phyloP scores from a whole-genome alignment of 2,888 invertebrate genomes.

The Dicyrtomina minuta region DNA sequence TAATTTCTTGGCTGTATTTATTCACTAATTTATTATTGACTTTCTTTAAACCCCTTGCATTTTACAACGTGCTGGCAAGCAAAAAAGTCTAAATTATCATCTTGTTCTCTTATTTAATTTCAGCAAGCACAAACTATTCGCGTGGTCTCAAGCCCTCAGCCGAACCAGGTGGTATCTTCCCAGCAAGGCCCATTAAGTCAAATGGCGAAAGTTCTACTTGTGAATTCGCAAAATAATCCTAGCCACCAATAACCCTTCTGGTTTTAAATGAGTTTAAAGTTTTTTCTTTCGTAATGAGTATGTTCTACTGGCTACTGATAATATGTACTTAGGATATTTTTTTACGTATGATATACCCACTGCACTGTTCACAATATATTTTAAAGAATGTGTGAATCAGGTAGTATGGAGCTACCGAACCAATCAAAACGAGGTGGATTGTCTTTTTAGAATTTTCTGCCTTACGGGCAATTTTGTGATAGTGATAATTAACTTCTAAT shows the following conservation, averaged over 20 bases:
- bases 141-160: conserved; percentile 26
- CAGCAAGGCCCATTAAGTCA: conserved; percentile 31
- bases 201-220: conserved; percentile 38
- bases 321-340: not conserved
- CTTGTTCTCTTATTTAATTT: conserved; percentile 6
- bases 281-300: no score
- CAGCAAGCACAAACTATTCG: conserved; percentile 36
- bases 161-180: not conserved
- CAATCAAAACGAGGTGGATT: no score
- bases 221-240: conserved; percentile 29
- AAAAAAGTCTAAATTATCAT: no score
- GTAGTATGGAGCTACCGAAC: no score
- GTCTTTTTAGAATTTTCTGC: no score
- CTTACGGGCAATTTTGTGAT: no score
- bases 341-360: not conserved
- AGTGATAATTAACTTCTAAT: no score
- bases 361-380: no score
- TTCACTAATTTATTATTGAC: not conserved
- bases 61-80: no score
- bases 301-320: not conserved
- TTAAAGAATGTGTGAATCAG: no score
- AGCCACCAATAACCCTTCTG: not conserved
- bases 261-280: no score
- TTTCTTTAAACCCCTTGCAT: not conserved
- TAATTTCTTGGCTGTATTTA: conserved; percentile 4